Percentiles rank a stretch among this genome's conserved stretches.
These are phyloP conservation scores for Cyprinodon diabolis DNA, from an alignment of 2,797 vertebrate species.

Conservation along the genomic window DNA sequence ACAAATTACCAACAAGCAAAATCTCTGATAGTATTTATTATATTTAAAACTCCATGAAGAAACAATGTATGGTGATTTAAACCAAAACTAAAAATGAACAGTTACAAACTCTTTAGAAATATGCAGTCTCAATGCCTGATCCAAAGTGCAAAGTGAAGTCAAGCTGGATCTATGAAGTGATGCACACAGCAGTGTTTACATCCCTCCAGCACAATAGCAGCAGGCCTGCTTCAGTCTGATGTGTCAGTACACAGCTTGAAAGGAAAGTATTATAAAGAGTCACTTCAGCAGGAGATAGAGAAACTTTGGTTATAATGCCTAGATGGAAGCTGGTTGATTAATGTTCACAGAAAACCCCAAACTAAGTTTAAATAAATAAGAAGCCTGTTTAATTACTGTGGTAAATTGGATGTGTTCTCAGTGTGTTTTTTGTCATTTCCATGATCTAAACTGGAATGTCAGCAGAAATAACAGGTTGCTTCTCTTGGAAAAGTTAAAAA, in stretches of 20 bases:
- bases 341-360: neutral
- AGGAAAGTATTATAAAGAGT: neutral
- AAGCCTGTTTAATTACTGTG: neutral
- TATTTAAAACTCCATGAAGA: neutral
- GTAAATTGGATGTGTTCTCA: neutral
- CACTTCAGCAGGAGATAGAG: slow-evolving; percentile 4
- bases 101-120: neutral
- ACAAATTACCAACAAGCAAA: neutral
- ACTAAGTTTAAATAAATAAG: neutral
- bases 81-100: neutral
- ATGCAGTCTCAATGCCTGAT: neutral
- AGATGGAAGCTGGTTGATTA: neutral
- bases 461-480: neutral
- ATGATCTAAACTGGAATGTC: neutral
- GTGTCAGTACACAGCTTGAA: slow-evolving; percentile 3
- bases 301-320: neutral
- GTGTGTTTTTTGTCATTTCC: neutral
- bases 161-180: neutral
- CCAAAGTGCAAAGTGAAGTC: neutral
- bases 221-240: neutral
- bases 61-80: neutral
- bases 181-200: neutral
- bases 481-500: too few relatives aligned
- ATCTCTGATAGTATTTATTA: too few relatives aligned
- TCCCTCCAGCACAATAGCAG: neutral